Evolutionary conservation across 2,797 vertebrate genomes (phyloP).

Genomic region (Buphagus erythrorhynchus): DNA sequence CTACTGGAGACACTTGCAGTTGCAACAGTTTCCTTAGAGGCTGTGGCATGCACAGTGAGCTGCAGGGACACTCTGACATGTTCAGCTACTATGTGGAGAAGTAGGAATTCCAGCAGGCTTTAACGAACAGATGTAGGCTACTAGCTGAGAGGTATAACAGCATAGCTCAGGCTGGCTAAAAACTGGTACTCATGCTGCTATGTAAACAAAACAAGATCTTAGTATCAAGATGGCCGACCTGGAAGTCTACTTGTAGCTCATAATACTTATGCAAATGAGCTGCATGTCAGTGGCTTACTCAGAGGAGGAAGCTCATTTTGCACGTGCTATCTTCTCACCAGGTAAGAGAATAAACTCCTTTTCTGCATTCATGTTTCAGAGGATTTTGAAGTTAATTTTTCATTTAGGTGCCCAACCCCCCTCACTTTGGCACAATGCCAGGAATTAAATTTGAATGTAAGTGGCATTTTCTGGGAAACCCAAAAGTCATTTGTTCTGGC

Average conservation of each 20-base stretch:
- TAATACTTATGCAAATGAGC: slow-evolving; percentile 66
- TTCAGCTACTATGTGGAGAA: slow-evolving; percentile 25
- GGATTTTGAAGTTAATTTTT: background rate
- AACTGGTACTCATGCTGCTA: slow-evolving; percentile 13
- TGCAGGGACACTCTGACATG: slow-evolving; percentile 26
- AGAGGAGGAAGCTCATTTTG: slow-evolving; percentile 69
- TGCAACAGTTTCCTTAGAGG: slow-evolving; percentile 56
- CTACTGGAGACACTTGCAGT: slow-evolving; percentile 63
- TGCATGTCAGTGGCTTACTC: slow-evolving; percentile 57
- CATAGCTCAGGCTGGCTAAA: slow-evolving; percentile 25
- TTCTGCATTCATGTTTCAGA: background rate
- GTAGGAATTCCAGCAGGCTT: slow-evolving; percentile 58
- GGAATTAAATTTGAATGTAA: background rate
- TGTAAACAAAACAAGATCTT: slow-evolving; percentile 60
- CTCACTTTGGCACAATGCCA: slow-evolving; percentile 8
- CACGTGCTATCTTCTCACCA: slow-evolving; percentile 57
- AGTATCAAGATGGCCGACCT: slow-evolving; percentile 73
- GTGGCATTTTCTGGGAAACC: slow-evolving; percentile 6
- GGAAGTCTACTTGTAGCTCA: slow-evolving; percentile 68
- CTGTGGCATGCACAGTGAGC: slow-evolving; percentile 51
- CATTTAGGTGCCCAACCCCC: background rate
- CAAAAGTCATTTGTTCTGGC: background rate
- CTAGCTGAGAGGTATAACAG: slow-evolving; percentile 27
- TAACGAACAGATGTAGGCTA: slow-evolving; percentile 51
- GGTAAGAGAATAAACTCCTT: slow-evolving; percentile 74